Evolutionary conservation across 2,797 vertebrate genomes (phyloP), one percentile per base, ranked within the genome.

Genomic region (Kryptolebias ocellatus): DNA sequence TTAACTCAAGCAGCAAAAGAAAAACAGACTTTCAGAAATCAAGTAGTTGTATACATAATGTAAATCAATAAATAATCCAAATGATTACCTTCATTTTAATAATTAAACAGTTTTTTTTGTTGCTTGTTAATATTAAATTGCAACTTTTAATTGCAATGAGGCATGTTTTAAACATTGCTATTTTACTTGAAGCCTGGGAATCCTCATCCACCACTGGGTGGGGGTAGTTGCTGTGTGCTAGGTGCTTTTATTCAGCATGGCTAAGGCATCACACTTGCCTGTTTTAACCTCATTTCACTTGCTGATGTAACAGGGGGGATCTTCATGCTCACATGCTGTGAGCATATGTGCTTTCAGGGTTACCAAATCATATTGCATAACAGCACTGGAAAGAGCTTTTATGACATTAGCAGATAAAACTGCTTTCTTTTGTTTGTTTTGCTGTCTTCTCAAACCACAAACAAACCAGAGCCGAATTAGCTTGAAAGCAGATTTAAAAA

Each of bases 351-450:
- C 53, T 44, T 3, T n/a, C 37, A 50, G 28, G 17, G 15, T 61
- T 52, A 45, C 46, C 20, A 16, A 16, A 60, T 0, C 0, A 46
- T 50, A 27, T 16, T 31, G 17, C 37, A 4, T 58, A 17, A 58
- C 53, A 44, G 14, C 10, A 28, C 9, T 14, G 29, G 7, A 18
- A 45, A 54, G 44, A 24, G 42, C 29, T 42, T 42, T 34, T 52
- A 28, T 14, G 18, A 69, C 27, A 62, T 67, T 5, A 44, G 37
- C 53, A 67, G 50, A 66, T 52, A 61, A 29, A 70, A 17, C 45
- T 34, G 9, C 9, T 47, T 29, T 56, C 12, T 51, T 27, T 2
- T 42, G 46, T 52, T 62, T 51, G 18, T 34, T 60, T 60, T 37
- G 1, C 37, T 58, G 50, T 45, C 10, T 11, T 7, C 53, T 57